These are phyloP conservation scores for Lochmaea capreae DNA, from an alignment of 2,888 invertebrate species.

Conservation along the genomic window DNA sequence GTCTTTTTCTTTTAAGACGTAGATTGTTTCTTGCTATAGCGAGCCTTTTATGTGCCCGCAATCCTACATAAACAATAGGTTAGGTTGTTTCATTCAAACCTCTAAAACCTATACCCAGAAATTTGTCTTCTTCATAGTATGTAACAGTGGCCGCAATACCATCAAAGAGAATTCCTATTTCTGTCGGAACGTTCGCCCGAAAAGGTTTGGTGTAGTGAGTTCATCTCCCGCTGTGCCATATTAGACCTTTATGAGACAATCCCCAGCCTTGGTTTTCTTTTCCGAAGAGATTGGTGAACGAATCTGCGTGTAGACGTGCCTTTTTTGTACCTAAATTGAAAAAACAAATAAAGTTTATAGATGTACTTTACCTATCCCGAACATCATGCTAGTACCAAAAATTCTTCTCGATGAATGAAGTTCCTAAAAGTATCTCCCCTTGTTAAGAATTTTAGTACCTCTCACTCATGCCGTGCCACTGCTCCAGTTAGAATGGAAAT, in stretches of 20 bases:
- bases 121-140: slow-evolving; percentile 77
- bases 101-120: slow-evolving; percentile 77
- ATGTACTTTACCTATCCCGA: slow-evolving; percentile 70
- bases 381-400: slow-evolving; percentile 83
- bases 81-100: slow-evolving; percentile 73
- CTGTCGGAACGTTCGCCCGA: slow-evolving; percentile 75
- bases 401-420: slow-evolving; percentile 71
- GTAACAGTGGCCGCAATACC: slow-evolving; percentile 76
- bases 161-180: slow-evolving; percentile 77
- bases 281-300: slow-evolving; percentile 78
- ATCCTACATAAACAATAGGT: no score
- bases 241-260: slow-evolving; percentile 77
- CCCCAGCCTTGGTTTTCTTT: slow-evolving; percentile 79
- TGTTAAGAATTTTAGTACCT: slow-evolving; percentile 74
- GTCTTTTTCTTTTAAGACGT: no score
- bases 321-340: slow-evolving; percentile 55
- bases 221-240: slow-evolving; percentile 76
- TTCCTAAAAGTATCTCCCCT: slow-evolving; percentile 76
- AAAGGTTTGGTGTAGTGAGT: slow-evolving; percentile 76
- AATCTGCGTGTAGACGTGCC: slow-evolving; percentile 72
- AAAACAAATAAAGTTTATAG: neutral
- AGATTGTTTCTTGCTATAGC: no score
- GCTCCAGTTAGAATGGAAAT: slow-evolving; percentile 82
- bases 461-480: slow-evolving; percentile 79
- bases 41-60: no score